Conservation (phyloP, 1,140 invertebrate genomes). For the Mya arenaria region DNA sequence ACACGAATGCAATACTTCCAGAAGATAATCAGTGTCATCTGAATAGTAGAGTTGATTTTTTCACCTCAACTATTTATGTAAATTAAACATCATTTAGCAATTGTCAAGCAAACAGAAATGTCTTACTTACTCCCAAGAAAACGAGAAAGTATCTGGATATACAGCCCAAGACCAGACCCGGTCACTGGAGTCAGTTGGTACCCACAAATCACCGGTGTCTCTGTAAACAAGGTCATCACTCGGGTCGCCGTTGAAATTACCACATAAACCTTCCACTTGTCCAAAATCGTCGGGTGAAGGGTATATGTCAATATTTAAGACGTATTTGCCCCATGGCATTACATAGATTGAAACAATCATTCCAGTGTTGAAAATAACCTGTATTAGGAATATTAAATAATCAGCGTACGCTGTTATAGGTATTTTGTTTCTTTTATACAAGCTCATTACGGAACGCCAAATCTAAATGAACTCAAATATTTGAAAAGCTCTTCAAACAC, state of each 20-base stretch:
- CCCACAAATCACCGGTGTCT: not conserved
- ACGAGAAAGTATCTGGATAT: constrained; percentile 25
- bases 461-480: too few species aligned
- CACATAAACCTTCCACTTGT: constrained; percentile 21
- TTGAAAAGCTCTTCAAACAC: too few species aligned
- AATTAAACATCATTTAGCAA: not conserved
- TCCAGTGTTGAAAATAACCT: constrained; percentile 28
- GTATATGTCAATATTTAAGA: constrained; percentile 16
- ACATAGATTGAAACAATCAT: constrained; percentile 11
- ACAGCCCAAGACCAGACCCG: not conserved
- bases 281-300: constrained; percentile 17
- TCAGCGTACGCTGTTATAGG: too few species aligned
- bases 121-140: constrained; percentile 36
- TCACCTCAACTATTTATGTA: not conserved
- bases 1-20: not conserved
- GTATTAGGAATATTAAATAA: not conserved
- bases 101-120: not conserved
- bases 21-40: not conserved
- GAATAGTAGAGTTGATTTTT: not conserved
- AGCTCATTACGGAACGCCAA: too few species aligned
- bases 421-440: too few species aligned
- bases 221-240: constrained; percentile 7
- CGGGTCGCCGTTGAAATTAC: constrained; percentile 30
- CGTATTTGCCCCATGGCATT: constrained; percentile 10
- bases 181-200: not conserved